These are phyloP conservation scores for Leucophora obtusa DNA, from an alignment of 2,888 invertebrate genomes.

Conservation along the genomic window DNA sequence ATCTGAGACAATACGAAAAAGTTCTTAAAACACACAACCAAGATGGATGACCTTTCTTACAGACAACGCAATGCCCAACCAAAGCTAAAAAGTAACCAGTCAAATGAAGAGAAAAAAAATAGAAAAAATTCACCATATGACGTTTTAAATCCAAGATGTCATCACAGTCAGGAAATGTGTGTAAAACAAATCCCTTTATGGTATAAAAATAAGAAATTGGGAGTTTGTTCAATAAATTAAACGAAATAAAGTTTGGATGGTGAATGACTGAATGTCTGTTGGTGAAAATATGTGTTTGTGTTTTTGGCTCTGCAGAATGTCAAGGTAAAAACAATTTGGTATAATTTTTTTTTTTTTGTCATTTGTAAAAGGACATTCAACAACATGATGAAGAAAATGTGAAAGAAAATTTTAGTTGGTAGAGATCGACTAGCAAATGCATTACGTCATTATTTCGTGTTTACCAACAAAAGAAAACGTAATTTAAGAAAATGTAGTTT, in stretches of 20 bases:
- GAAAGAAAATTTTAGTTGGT: neutral
- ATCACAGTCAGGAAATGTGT: conserved; percentile 61
- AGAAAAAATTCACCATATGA: conserved; percentile 56
- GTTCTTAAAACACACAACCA: conserved; percentile 1
- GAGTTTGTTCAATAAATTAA: conserved; percentile 14
- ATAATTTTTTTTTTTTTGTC: conserved; percentile 10
- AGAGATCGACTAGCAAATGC: neutral
- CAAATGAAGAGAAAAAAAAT: neutral
- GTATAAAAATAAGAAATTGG: conserved; percentile 36
- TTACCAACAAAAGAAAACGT: no score
- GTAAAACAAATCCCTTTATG: conserved; percentile 61
- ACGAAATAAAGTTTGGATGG: neutral
- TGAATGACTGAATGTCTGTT: conserved; percentile 33
- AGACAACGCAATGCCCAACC: conserved; percentile 21
- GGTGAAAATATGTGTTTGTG: conserved; percentile 7
- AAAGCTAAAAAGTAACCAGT: conserved; percentile 16
- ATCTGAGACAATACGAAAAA: neutral
- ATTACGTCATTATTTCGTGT: no score
- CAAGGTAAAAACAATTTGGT: conserved; percentile 31
- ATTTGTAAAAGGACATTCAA: conserved; percentile 4
- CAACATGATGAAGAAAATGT: neutral
- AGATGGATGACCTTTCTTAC: conserved; percentile 59
- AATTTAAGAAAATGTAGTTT: neutral
- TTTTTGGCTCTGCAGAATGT: conserved; percentile 4
- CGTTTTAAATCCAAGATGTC: conserved; percentile 58